Evolutionary conservation across 2,888 invertebrate species (phyloP), one percentile per base, ranked within the genome.

Genomic region (Athalia circularis): DNA sequence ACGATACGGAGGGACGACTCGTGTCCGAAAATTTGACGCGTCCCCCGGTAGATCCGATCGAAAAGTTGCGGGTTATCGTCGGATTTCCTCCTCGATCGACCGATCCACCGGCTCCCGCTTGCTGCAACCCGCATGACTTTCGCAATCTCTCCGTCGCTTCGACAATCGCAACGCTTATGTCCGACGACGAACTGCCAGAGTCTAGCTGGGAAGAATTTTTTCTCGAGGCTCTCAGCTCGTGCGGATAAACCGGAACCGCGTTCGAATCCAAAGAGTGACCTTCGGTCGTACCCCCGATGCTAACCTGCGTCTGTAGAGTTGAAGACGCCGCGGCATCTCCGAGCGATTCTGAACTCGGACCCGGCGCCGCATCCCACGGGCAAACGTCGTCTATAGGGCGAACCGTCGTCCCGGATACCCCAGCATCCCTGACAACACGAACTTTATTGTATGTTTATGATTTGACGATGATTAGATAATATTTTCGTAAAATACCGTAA

Each of bases 101-200:
- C 87, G 88, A 9, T 90, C 88, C 68, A 90, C 88, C 65, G 91
- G 84, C 80, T 90, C 90, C 70, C 90, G 86, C 95, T 94, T 95
- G 93, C 74, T 93, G 93, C 80, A 95, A 91, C 48, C 92, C 92
- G 85, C 93, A 92, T 59, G 94, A 93, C 80, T 94, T 93, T 83
- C 93, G 92, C 84, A 94, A 91, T 83, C 94, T 91, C 81, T 92
- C 93, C 45, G 91, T 91, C 65, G 92, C 92, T 87, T 92, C 93
- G 80, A 91, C 88, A 47, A 91, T 87, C 65, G 92, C 92, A 65
- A 92, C 91, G 87, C 94, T 94, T 81, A 95, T 93, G 88, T 96
- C 96, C 29, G 95, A 95, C 9, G 95, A 94, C n/a, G 95, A 95
- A 86, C 94, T 94, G 86, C 93, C 94, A 13, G 94, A 95, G 89